Evolutionary conservation across 2,113 vertebrate species (phyloP).

Genomic region (Lynx canadensis): DNA sequence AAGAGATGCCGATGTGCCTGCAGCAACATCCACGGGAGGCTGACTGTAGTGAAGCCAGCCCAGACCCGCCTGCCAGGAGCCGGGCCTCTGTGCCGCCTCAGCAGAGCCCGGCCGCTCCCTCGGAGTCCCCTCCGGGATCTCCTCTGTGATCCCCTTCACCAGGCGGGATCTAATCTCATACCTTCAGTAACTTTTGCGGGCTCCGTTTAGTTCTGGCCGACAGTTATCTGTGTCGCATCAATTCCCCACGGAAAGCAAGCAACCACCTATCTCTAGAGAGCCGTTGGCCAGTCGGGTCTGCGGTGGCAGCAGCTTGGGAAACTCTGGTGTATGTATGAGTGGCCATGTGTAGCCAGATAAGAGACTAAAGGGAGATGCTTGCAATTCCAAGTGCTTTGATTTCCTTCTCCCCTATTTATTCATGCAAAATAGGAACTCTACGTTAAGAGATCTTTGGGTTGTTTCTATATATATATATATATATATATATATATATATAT

Average conservation of each 20-base stretch:
- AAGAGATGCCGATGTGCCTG: constrained; percentile 83
- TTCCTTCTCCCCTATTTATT: not conserved
- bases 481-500: no score
- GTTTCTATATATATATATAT: no score
- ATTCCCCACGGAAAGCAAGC: constrained; percentile 50
- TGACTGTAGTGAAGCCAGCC: constrained; percentile 69
- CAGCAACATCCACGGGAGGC: constrained; percentile 82
- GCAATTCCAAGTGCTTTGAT: not conserved
- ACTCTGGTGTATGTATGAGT: not conserved
- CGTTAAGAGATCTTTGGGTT: not conserved
- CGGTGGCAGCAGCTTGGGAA: not conserved
- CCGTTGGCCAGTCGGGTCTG: constrained; percentile 31
- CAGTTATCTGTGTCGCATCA: constrained; percentile 54
- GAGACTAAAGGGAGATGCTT: not conserved
- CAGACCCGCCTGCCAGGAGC: constrained; percentile 50
- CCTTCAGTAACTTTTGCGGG: constrained; percentile 52
- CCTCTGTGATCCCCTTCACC: not conserved
- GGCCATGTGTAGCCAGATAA: not conserved
- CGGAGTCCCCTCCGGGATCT: constrained; percentile 51
- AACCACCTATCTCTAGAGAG: constrained; percentile 28
- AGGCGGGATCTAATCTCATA: constrained; percentile 68
- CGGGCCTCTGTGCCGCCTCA: constrained; percentile 48
- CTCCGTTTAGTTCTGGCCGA: constrained; percentile 42
- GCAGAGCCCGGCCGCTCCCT: not conserved
- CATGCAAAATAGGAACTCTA: constrained; percentile 3